These are phyloP conservation scores for Melikaiella ostensackeni DNA, from an alignment of 2,888 invertebrate species.

Conservation along the genomic window DNA sequence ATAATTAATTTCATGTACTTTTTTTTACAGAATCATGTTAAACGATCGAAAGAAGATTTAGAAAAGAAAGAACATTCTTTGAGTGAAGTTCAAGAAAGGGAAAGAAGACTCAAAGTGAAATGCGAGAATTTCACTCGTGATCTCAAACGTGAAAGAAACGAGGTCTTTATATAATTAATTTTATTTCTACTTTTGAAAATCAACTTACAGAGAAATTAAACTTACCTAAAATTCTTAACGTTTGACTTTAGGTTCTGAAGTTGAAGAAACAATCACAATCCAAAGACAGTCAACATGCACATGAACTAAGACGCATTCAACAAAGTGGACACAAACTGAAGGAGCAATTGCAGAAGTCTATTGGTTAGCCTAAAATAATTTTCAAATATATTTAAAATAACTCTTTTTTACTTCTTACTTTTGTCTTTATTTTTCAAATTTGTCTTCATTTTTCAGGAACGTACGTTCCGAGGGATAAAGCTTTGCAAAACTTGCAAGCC, in stretches of 20 bases:
- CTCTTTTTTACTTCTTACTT: neutral
- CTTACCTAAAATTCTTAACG: neutral
- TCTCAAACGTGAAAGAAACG: slow-evolving; percentile 61
- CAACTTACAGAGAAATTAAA: neutral
- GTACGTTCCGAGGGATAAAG: slow-evolving; percentile 55
- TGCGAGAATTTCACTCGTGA: slow-evolving; percentile 54
- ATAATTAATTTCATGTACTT: neutral
- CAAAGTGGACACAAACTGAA: slow-evolving; percentile 60
- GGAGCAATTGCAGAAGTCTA: slow-evolving; percentile 62
- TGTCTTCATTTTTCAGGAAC: slow-evolving; percentile 49
- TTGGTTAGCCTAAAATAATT: slow-evolving; percentile 53
- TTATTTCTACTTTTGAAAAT: neutral
- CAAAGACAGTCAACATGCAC: slow-evolving; percentile 63
- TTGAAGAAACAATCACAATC: slow-evolving; percentile 62
- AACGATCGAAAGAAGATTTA: slow-evolving; percentile 60
- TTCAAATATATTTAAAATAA: neutral
- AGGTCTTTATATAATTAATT: slow-evolving; percentile 53
- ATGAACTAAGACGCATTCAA: slow-evolving; percentile 61
- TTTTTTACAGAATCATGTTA: slow-evolving; percentile 59
- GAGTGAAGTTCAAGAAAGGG: slow-evolving; percentile 57
- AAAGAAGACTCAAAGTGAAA: slow-evolving; percentile 61
- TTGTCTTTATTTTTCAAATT: neutral
- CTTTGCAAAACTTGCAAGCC: slow-evolving; percentile 52
- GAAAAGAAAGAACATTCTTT: slow-evolving; percentile 57
- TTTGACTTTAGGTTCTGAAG: slow-evolving; percentile 54